Evolutionary conservation across 2,797 vertebrate genomes (phyloP), one percentile per base, ranked within the genome.

Genomic region (Lithobates sylvaticus): DNA sequence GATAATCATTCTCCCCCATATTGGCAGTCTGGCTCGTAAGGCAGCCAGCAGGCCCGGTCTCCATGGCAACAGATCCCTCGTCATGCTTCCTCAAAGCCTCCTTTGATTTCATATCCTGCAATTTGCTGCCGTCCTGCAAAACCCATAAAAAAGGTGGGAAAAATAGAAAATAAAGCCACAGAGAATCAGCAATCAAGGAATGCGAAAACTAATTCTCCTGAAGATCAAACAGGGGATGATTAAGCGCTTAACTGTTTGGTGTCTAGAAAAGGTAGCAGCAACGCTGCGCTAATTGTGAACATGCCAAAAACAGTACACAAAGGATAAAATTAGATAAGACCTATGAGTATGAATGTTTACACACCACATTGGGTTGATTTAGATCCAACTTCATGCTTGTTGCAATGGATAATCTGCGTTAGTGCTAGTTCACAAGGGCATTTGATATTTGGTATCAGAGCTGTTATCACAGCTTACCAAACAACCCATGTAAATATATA

Each of bases 11-110:
- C 88, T 87, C 88, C 71, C 81, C 3, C 0, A 90, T 90, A 91
- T 91, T 92, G 91, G 91, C 89, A 90, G 88, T 89, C 85, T 90
- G 89, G 90, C 91, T 91, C 70, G 84, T 80, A 92, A 91, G 89
- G 88, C 89, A 92, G 89, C 89, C 88, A 88, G 90, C 88, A 89
- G 91, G 87, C 91, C 90, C 89, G 77, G 92, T 93, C 90, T 90
- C 93, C 91, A 93, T 93, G 90, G 91, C 91, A 91, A 93, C 90
- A 81, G 85, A 89, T 90, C 91, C 91, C 92, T 91, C 91, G 91
- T 92, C 92, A 91, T 91, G 89, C 92, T 91, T 90, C 84, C 89
- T 93, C 91, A 92, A 93, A 93, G 91, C 90, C 89, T 90, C 88
- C 90, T 92, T 86, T 81, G 92, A 93, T 93, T 91, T 92, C 89